Conservation (phyloP, 2,888 invertebrate genomes). For the Chaetogeoica ovagalla region DNA sequence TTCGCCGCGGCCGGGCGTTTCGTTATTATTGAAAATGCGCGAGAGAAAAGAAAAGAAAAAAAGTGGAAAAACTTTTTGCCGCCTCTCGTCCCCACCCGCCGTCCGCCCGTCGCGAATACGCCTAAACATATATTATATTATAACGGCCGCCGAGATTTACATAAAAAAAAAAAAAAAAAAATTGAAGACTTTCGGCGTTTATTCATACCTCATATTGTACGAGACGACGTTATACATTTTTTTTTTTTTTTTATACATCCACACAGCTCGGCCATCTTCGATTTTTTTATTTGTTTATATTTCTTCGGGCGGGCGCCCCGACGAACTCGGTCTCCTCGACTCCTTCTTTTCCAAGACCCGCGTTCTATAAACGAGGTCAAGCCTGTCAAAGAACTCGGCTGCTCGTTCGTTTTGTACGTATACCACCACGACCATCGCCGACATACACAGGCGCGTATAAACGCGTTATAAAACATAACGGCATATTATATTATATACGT, state of each 20-base stretch:
- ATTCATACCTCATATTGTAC: too few species aligned
- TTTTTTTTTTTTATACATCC: conserved; percentile 1
- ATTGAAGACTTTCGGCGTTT: too few species aligned
- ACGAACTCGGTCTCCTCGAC: not conserved
- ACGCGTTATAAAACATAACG: conserved; percentile 47
- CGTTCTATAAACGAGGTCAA: conserved; percentile 41
- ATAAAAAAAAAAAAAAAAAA: too few species aligned
- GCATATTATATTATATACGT: conserved; percentile 3
- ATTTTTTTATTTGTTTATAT: not conserved
- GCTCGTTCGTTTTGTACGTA: not conserved
- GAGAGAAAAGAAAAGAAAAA: too few species aligned
- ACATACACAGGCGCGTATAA: conserved; percentile 10
- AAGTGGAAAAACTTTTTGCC: too few species aligned
- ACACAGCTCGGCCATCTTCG: conserved; percentile 21
- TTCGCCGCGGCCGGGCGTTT: too few species aligned
- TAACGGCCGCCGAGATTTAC: too few species aligned
- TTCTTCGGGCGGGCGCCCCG: not conserved
- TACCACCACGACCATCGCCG: too few species aligned
- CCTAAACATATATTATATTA: too few species aligned
- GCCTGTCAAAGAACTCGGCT: conserved; percentile 40
- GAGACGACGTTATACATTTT: not conserved
- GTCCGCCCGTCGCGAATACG: too few species aligned
- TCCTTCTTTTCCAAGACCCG: conserved; percentile 11
- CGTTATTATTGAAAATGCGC: too few species aligned
- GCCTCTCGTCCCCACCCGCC: too few species aligned